Evolutionary conservation across 2,113 vertebrate species (phyloP), one percentile per base, ranked within the genome.

Genomic region (Pangasianodon hypophthalmus): DNA sequence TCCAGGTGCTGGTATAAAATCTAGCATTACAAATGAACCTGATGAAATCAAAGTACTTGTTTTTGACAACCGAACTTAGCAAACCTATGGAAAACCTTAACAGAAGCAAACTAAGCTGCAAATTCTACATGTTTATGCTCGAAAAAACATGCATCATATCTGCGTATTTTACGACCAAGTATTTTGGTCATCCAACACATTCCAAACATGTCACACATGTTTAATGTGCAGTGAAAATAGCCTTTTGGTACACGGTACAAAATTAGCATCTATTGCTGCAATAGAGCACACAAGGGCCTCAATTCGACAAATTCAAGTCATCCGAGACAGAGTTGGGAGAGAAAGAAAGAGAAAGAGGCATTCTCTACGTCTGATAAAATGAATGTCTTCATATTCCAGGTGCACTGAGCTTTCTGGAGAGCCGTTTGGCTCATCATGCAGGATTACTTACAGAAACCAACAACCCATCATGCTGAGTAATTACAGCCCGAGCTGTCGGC

Each of bases 381-480:
- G 44, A 48, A 89, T 94, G 91, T 84, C 50, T 89, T 62, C 29
- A 71, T 86, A 86, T 73, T 86, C 85, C 46, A 91, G 94, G 92
- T 91, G 94, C 37, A 29, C 67, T 9, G n/a, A 41, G 88, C 82
- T 75, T 85, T 84, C 81, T 73, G 14, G 84, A 90, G 91, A 67
- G 87, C 91, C 56, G 89, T 91, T 88, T 64, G 91, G 93, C 93
- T 95, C 92, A 88, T 94, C 93, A 87, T 91, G 16, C 88, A 50
- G 48, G 85, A 89, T 93, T 91, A 94, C 91, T 92, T 64, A 88
- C 90, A 69, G 91, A 62, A 86, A 88, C 48, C 87, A 87, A 44
- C 75, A 79, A 93, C 80, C 86, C n/a, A 90, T 91, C 92, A 87
- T 46, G 62, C 90, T 95, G 95, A 95, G 86, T 95, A 95, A 95